Conservation (phyloP, 2,113 vertebrate species). For the Oriolus oriolus region DNA sequence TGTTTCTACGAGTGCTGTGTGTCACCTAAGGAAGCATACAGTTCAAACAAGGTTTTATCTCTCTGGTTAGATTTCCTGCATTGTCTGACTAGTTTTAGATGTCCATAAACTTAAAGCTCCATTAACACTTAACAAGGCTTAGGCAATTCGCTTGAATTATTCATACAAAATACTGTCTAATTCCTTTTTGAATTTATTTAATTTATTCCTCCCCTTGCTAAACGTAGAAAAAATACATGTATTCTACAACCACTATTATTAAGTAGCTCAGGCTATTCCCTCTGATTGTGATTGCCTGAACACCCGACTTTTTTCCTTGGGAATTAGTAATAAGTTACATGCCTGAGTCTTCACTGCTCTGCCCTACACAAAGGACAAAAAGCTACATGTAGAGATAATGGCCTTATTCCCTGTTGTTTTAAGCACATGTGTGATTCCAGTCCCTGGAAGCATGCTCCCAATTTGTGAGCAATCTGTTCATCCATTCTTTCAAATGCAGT, state of each 20-base stretch:
- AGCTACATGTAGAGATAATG: not conserved
- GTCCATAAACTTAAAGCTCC: not conserved
- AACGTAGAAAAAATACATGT: conserved; percentile 4
- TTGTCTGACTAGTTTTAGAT: not conserved
- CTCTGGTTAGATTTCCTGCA: not conserved
- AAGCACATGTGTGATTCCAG: not conserved
- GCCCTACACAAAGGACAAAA: not conserved
- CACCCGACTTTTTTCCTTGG: not conserved
- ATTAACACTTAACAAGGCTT: not conserved
- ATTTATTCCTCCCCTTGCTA: conserved; percentile 52
- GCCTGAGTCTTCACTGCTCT: not conserved
- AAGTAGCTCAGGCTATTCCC: conserved; percentile 11
- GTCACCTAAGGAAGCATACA: not conserved
- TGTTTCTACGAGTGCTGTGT: not conserved
- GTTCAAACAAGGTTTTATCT: not conserved
- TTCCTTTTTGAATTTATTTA: conserved; percentile 19
- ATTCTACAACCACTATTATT: conserved; percentile 19
- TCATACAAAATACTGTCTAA: conserved; percentile 31
- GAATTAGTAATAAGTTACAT: not conserved
- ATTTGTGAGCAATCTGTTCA: conserved; percentile 24
- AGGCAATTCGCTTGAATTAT: conserved; percentile 27
- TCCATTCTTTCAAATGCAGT: not conserved
- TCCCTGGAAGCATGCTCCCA: not conserved
- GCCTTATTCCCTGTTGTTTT: not conserved
- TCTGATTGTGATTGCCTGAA: not conserved